Percentiles rank a stretch among this genome's conserved stretches.
Evolutionary conservation across 1,140 invertebrate genomes (phyloP).

Genomic region (Wasmannia auropunctata): DNA sequence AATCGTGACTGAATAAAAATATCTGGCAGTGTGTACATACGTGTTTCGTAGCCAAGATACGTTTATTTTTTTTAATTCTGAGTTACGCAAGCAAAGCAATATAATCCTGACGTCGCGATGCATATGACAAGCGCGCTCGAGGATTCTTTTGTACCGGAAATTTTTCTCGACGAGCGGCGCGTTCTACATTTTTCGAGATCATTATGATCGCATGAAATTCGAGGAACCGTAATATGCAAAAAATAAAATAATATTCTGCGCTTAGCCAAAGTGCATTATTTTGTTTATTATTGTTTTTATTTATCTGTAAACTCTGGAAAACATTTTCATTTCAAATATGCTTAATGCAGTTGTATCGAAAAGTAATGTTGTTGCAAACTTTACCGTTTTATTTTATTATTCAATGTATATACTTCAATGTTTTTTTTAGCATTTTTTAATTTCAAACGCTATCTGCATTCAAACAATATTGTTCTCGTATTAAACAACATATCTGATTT

Average conservation of each 20-base stretch:
- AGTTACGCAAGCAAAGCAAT: slow-evolving; percentile 7
- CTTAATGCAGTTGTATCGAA: neutral
- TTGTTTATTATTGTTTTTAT: neutral
- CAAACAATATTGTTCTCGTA: neutral
- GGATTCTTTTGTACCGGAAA: slow-evolving; percentile 7
- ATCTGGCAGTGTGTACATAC: neutral
- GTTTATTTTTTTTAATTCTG: slow-evolving; percentile 16
- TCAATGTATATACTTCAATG: neutral
- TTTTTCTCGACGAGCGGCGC: neutral
- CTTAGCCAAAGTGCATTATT: neutral
- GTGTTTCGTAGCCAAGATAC: neutral
- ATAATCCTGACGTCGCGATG: slow-evolving; percentile 13
- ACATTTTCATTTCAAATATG: neutral
- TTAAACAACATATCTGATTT: neutral
- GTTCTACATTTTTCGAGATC: neutral
- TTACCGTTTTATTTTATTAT: neutral
- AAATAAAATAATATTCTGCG: neutral
- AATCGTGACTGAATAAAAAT: slow-evolving; percentile 31
- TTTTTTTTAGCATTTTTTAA: neutral
- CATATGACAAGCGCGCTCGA: slow-evolving; percentile 8
- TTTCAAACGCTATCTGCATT: neutral
- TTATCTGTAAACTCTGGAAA: neutral
- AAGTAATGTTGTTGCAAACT: neutral
- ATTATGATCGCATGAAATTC: neutral
- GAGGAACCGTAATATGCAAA: neutral